phyloP scores from a whole-genome alignment of 2,888 invertebrate species.

The Lasius fuliginosus region DNA sequence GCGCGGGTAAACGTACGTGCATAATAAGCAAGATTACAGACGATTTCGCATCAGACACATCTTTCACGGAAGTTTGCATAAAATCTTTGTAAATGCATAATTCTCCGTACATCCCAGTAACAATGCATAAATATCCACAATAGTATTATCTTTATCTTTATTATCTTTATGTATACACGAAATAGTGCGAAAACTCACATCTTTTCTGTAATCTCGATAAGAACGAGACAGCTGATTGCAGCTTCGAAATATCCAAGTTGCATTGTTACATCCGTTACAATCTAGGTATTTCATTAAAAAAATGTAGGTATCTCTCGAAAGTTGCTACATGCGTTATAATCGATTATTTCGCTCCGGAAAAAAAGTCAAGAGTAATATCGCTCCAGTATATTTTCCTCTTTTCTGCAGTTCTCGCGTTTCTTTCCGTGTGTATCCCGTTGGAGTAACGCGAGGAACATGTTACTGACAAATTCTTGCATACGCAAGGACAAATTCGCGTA shows the following conservation, averaged over 20 bases:
- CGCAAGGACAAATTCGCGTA: background rate
- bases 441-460: background rate
- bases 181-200: background rate
- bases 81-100: background rate
- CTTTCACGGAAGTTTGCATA: conserved; percentile 6
- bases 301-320: background rate
- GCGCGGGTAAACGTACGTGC: background rate
- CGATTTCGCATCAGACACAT: conserved; percentile 21
- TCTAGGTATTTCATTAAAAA: background rate
- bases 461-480: background rate
- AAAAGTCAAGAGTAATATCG: background rate
- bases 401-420: background rate
- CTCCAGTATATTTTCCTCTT: background rate
- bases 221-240: background rate
- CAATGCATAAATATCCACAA: conserved; percentile 5
- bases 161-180: background rate
- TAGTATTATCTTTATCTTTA: background rate
- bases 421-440: background rate
- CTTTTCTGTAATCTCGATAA: conserved; percentile 1
- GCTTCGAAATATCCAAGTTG: background rate
- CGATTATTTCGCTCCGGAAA: conserved; percentile 2
- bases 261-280: conserved; percentile 5
- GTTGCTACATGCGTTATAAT: background rate
- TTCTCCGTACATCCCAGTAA: background rate
- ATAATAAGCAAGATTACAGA: conserved; percentile 32